Evolutionary conservation across 2,113 vertebrate species (phyloP), one percentile per base, ranked within the genome.

Genomic region (Ifrita kowaldi): DNA sequence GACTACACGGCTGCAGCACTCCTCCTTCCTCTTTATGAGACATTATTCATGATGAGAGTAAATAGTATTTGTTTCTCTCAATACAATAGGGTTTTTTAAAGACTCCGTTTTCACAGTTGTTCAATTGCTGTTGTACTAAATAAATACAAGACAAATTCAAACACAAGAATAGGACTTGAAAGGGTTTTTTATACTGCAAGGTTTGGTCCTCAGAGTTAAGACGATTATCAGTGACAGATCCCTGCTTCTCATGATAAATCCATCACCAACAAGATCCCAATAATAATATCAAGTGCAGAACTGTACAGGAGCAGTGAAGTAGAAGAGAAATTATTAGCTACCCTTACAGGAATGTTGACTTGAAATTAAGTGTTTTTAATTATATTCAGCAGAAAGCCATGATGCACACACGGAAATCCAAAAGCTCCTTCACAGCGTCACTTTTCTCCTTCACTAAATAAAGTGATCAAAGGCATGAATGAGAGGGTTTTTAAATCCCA

Each of bases 301-400:
- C 14, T 19, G 18, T 3, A 70, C 17, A 85, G 33, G 41, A 83
- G 74, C 27, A 18, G 35, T 1, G 6, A 70, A 67, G 21, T 17
- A 27, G 60, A 91, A 46, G 27, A 84, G 8, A 88, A 89, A 67
- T 22, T 68, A 13, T 27, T 32, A 65, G 46, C 17, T 68, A 20
- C 5, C 49, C 32, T 62, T n/a, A 47, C 0, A 50, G 24, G 24
- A 83, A 11, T 3, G 9, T 4, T 3, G 2, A 52, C 10, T 32
- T 57, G 75, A 73, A 84, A 80, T 67, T 15, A 62, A 62, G 27
- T 5, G 2, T 1, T 74, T 65, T 7, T 19, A 67, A 44, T 56
- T 86, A n/a, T 33, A 5, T 50, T 87, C 71, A 68, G 49, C 39
- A 75, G 64, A 85, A 79, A 57, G 42, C 37, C 62, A 30, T 3